Conservation (phyloP, 2,113 vertebrate genomes). For the Microcebus tavaratra region DNA sequence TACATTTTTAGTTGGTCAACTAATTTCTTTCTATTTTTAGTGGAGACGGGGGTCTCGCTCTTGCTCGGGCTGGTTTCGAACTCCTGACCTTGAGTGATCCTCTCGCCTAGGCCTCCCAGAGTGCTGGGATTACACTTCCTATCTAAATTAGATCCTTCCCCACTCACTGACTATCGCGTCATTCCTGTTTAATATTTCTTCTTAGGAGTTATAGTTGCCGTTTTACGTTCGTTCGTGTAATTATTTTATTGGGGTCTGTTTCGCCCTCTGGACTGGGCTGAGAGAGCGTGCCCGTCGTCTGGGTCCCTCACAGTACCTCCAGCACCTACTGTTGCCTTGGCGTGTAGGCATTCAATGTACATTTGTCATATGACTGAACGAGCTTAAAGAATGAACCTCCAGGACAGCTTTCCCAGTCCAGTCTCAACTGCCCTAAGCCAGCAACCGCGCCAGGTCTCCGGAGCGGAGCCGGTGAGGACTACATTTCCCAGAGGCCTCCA, state of each 20-base stretch:
- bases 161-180: neutral
- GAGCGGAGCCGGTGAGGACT: neutral
- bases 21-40: no score
- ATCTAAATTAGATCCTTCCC: neutral
- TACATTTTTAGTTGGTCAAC: no score
- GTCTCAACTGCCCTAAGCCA: neutral
- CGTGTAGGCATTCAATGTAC: neutral
- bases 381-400: neutral
- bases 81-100: no score
- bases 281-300: neutral
- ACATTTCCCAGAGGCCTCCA: neutral
- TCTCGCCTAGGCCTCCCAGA: no score
- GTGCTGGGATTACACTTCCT: neutral
- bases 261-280: neutral
- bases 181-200: neutral
- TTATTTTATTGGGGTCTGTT: neutral
- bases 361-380: neutral
- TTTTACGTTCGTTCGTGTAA: neutral
- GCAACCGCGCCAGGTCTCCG: rapidly evolving
- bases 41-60: no score
- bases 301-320: neutral
- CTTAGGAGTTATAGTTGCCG: neutral
- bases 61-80: no score
- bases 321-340: neutral
- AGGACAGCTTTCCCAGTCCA: no score